Percentiles rank a stretch among this genome's conserved stretches.
These are phyloP conservation scores for Eupeodes luniger DNA, from an alignment of 2,888 invertebrate genomes.

Conservation along the genomic window DNA sequence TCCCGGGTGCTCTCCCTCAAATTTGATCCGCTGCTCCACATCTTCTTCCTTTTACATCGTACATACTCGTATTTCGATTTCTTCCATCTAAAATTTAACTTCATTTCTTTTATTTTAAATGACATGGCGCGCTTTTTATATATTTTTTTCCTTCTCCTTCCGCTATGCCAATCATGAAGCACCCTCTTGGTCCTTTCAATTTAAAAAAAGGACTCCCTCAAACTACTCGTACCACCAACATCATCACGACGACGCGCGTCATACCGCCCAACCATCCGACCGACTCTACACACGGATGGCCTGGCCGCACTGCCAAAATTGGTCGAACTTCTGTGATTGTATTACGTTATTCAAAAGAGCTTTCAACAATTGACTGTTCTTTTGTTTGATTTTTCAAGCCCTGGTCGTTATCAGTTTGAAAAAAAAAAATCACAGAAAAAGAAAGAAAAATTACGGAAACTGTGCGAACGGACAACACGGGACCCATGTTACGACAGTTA, in stretches of 20 bases:
- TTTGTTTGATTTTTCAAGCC: conserved; percentile 62
- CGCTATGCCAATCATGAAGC: conserved; percentile 31
- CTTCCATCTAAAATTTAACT: conserved; percentile 5
- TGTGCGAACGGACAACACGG: conserved; percentile 35
- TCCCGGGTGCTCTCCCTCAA: neutral
- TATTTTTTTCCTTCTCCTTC: neutral
- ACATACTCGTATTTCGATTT: neutral
- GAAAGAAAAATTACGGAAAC: conserved; percentile 31
- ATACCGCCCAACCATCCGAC: neutral
- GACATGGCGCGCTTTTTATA: conserved; percentile 55
- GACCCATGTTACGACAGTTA: conserved; percentile 72
- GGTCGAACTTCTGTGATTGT: conserved; percentile 59
- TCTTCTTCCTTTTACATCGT: no score
- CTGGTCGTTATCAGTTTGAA: conserved; percentile 18
- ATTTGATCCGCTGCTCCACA: no score
- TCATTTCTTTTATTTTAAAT: conserved; percentile 36
- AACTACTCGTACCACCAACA: neutral
- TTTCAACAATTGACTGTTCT: conserved; percentile 74
- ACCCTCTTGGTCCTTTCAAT: neutral
- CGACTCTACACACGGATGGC: no score
- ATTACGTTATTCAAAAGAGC: conserved; percentile 62
- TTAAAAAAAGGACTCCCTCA: neutral
- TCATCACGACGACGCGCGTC: neutral
- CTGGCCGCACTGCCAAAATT: conserved; percentile 16
- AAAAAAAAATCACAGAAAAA: conserved; percentile 26